Base-by-base conservation (phyloP, 2,797 vertebrate genomes). In the Sebastiscus albofasciatus region DNA sequence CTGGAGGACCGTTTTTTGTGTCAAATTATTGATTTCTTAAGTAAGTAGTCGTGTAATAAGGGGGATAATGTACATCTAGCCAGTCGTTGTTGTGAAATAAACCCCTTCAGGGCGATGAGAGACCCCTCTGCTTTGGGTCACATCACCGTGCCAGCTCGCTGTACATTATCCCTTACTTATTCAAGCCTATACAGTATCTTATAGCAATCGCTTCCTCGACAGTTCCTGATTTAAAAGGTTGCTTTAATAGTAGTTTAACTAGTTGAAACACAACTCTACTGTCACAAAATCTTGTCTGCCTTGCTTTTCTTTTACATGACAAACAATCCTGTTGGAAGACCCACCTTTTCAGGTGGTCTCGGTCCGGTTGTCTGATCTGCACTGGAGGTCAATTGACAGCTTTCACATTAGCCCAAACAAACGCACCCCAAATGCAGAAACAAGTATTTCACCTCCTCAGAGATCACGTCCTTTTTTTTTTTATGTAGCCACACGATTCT, bases 401-500 rank as follows among this genome's bases (percentile, higher is more conserved):
- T 54, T 65, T 64, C 29, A 52, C 54, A 39, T 1, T 46, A 59
- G 33, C 24, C 36, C n/a, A 29, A 67, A 67, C n/a, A 71, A 62
- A 66, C 26, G 11, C 18, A 55, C 59, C 27, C 24, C 26, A 26
- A 16, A 18, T 55, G 60, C 20, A 61, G 52, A 79, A 67, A 52
- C 5, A n/a, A 72, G 18, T 56, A 11, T 65, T 49, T 55, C 9
- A 39, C 14, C 58, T 84, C 42, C 65, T 52, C 60, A n/a, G 29
- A 52, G 16, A 72, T 71, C 42, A n/a, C 52, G 29, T 46, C 64
- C 24, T 62, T 36, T 62, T 79, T 24, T 24, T 58, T 59, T 87
- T 77, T 34, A 52, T 49, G 46, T 0, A 75, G 67, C 75, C 83
- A 80, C 85, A 76, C 4, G 0, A 71, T 80, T 72, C 12, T 55